Conservation (phyloP, 2,888 invertebrate genomes). For the Lamellibrachia satsuma region DNA sequence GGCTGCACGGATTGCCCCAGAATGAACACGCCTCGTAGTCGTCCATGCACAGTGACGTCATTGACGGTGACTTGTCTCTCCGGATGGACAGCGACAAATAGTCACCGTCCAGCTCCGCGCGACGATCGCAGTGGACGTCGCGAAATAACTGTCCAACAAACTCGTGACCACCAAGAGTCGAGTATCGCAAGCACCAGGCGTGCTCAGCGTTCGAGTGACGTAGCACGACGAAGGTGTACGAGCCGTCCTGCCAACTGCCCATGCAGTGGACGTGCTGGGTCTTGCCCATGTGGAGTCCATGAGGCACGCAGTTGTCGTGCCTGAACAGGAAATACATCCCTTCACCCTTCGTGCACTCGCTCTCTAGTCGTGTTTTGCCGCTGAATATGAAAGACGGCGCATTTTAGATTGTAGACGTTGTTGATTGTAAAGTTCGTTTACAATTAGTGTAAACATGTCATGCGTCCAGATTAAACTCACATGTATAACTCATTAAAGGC, state of each 20-base stretch:
- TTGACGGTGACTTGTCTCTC: constrained; percentile 21
- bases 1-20: constrained; percentile 31
- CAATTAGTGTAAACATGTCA: background rate
- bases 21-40: constrained; percentile 31
- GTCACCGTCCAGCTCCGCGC: constrained; percentile 25
- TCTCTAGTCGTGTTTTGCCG: constrained; percentile 33
- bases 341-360: constrained; percentile 34
- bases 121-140: constrained; percentile 25
- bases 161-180: background rate
- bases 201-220: constrained; percentile 27
- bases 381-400: background rate
- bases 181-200: constrained; percentile 32
- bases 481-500: background rate
- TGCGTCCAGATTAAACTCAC: background rate
- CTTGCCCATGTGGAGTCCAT: constrained; percentile 27
- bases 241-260: constrained; percentile 28
- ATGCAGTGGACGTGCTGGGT: constrained; percentile 31
- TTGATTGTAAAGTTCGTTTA: background rate
- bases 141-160: constrained; percentile 17
- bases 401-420: background rate
- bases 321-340: constrained; percentile 33
- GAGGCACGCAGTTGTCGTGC: constrained; percentile 29
- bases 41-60: constrained; percentile 32
- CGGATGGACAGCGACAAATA: constrained; percentile 29
- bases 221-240: constrained; percentile 28